Evolutionary conservation across 2,888 invertebrate species (phyloP).

Genomic region (Colletes collaris): DNA sequence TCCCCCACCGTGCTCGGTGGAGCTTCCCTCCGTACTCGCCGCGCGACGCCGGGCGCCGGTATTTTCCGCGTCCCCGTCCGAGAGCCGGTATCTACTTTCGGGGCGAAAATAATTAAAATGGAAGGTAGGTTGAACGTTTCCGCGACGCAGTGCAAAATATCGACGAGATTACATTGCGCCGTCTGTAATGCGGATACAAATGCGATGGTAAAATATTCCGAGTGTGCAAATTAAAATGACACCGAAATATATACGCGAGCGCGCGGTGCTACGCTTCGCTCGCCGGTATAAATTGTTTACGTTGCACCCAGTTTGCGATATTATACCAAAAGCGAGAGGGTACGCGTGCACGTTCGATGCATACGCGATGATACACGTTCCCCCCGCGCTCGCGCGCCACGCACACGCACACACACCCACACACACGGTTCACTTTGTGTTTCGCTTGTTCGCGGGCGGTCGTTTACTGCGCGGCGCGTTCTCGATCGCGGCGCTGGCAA

Average conservation of each 20-base stretch:
- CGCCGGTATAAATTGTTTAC: conserved; percentile 79
- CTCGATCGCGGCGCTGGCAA: conserved; percentile 65
- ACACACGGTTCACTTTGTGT: conserved; percentile 40
- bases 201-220: conserved; percentile 82
- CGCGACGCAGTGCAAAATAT: conserved; percentile 79
- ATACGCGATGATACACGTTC: conserved; percentile 41
- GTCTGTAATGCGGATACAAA: conserved; percentile 81
- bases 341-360: conserved; percentile 44
- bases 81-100: conserved; percentile 63
- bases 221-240: conserved; percentile 82
- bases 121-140: conserved; percentile 72
- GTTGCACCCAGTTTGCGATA: conserved; percentile 74
- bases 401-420: conserved; percentile 1
- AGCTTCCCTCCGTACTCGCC: conserved; percentile 11
- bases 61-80: conserved; percentile 56
- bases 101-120: conserved; percentile 80
- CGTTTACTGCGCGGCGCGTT: conserved; percentile 53
- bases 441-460: too few species aligned
- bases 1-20: conserved; percentile 24
- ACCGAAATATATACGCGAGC: conserved; percentile 79
- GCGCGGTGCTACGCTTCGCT: conserved; percentile 51
- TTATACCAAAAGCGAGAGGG: conserved; percentile 68
- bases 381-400: conserved; percentile 1
- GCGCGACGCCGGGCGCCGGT: conserved; percentile 24
- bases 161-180: conserved; percentile 81